phyloP scores from a whole-genome alignment of 2,797 vertebrate species.

The Luscinia megarhynchos region DNA sequence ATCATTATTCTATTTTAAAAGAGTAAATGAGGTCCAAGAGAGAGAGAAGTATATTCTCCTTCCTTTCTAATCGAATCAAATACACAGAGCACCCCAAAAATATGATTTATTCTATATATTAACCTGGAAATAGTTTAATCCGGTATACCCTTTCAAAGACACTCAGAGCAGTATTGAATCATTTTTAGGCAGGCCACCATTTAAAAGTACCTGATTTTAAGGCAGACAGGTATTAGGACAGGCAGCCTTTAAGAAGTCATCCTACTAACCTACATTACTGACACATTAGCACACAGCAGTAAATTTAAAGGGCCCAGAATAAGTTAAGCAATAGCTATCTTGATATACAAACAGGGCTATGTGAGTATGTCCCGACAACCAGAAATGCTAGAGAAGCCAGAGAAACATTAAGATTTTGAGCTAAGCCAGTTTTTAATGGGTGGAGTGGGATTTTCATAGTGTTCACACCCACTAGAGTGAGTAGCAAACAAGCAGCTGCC shows the following conservation, averaged over 20 bases:
- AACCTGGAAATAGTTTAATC: neutral
- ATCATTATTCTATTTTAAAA: rapidly evolving
- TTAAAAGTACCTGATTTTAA: constrained; percentile 24
- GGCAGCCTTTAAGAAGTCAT: neutral
- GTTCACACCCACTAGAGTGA: constrained; percentile 41
- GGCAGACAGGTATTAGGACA: neutral
- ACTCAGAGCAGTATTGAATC: neutral
- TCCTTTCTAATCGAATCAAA: neutral
- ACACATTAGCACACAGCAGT: neutral
- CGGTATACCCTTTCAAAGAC: neutral
- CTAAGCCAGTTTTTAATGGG: constrained; percentile 58
- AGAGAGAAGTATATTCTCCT: neutral
- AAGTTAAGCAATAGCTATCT: constrained; percentile 4
- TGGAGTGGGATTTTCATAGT: constrained; percentile 48
- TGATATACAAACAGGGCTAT: constrained; percentile 8
- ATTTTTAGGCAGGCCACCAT: neutral
- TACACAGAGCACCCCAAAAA: neutral
- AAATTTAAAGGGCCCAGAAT: neutral
- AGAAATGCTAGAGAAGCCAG: constrained; percentile 57
- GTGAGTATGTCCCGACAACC: constrained; percentile 35
- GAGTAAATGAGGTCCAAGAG: neutral
- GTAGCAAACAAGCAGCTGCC: constrained; percentile 41
- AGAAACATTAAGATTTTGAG: constrained; percentile 52
- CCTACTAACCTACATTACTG: constrained; percentile 62
- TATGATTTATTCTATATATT: rapidly evolving